A percentile compares a stretch with the other conserved stretches of the same genome.
These are phyloP conservation scores for Drosophila neutralis DNA, from an alignment of 2,888 invertebrate genomes.

Conservation along the genomic window DNA sequence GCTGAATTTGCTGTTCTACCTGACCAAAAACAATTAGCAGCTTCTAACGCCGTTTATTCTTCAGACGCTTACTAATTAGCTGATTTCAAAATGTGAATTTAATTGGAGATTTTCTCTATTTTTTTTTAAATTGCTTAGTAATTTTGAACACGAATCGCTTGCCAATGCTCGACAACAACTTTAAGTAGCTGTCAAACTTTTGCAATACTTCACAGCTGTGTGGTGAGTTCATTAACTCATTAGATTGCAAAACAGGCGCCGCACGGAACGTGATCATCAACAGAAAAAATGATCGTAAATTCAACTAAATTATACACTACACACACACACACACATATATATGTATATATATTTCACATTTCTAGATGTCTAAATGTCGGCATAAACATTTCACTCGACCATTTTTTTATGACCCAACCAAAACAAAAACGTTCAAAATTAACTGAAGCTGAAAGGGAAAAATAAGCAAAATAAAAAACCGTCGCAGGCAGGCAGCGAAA, in stretches of 20 bases:
- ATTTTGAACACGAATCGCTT: conserved; percentile 16
- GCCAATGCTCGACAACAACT: conserved; percentile 3
- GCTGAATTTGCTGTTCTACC: not conserved
- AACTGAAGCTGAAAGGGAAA: conserved; percentile 36
- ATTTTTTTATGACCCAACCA: conserved; percentile 50
- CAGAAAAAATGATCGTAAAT: conserved; percentile 33
- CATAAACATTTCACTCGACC: conserved; percentile 63
- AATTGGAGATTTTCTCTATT: conserved; percentile 3
- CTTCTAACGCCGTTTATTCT: not conserved
- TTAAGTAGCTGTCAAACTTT: conserved; percentile 33
- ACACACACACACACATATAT: conserved; percentile 3
- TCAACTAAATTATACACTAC: conserved; percentile 27
- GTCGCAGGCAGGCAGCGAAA: conserved; percentile 16
- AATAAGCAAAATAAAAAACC: not conserved
- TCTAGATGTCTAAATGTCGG: conserved; percentile 48
- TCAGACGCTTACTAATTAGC: not conserved
- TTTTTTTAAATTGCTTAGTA: not conserved
- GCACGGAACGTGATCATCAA: conserved; percentile 41
- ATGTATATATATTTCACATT: conserved; percentile 29
- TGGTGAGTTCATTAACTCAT: conserved; percentile 34
- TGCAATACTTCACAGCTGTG: conserved; percentile 23
- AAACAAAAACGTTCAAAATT: conserved; percentile 34
- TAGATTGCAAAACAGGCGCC: conserved; percentile 47
- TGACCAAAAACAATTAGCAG: not conserved
- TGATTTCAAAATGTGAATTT: not conserved